Evolutionary conservation across 2,113 vertebrate genomes (phyloP), one percentile per base, ranked within the genome.

Genomic region (Engystomops pustulosus): DNA sequence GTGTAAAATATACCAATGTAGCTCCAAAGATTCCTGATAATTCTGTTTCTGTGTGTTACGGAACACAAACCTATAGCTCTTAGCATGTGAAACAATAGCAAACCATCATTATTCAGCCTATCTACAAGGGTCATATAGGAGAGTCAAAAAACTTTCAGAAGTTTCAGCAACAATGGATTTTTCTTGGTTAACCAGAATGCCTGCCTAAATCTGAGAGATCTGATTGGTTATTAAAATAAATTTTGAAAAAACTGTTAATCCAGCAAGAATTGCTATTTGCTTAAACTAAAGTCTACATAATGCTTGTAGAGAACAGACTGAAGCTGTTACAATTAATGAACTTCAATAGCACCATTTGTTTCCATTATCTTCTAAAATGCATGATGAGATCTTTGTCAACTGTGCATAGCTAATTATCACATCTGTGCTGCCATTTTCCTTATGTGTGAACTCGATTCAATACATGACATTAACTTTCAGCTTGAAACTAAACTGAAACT

Each of bases 311-410:
- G 62, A 68, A 84, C 83, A 70, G 83, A 45, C 74, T 84, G 75
- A 69, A 65, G 75, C 74, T 78, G 83, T 70, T 70, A 84, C 83
- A 84, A 84, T 84, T 84, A 84, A 84, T 78, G 83, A 79, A 79
- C 62, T 84, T 79, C 74, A 78, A 69, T 58, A 44, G 83, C 62
- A 55, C 45, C 83, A 84, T 84, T 79, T 79, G 58, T 77, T 84
- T 84, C 81, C 72, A 84, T 77, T 84, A 84, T 68, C 81, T 84
- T 68, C 44, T 77, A 77, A 84, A 84, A 45, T 70, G 62, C 34
- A 79, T 44, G 30, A 79, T 79, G 74, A 53, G 60, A 69, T 6
- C n/a, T 68, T 58, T 84, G 38, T 69, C 47, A 84, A 70, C 82
- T 53, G 76, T 78, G 60, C 45, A 58, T 38, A 84, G 32, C 58